Base-by-base conservation (phyloP, 2,888 invertebrate species). In the Drosophila acutilabella region DNA sequence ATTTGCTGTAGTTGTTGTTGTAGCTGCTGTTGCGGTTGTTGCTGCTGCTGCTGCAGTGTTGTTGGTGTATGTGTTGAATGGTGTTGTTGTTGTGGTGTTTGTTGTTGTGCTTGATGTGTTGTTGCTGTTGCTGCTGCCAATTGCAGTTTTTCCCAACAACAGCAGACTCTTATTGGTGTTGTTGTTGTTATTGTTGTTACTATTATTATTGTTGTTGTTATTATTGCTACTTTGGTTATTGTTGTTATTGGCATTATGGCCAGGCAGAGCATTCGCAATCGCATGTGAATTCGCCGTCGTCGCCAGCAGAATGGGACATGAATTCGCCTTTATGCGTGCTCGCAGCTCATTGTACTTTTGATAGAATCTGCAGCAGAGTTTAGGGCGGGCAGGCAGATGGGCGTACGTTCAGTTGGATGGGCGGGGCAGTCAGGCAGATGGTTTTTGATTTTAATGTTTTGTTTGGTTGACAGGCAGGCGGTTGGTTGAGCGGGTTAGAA, bases 251-350 rank as follows among this genome's bases (percentile, higher is more conserved):
- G 84, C 80, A 66, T 68, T 70, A 30, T 30, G 30, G 60, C 67
- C 77, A 26, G 73, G 56, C 51, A 62, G 41, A 51, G 93, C 58
- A 48, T 68, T 65, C 33, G 69, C 71, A 36, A 11, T 36, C 11
- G 33, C 33, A 36, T 26, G 26, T 7, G 33, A 10, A 36, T 36
- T 65, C 38, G 70, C 71, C 71, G 81, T 78, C 52, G 78, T 87
- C 85, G 95, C 94, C 90, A 94, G 94, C 93, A 96, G 94, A 91
- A 95, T 95, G 87, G 96, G 96, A 93, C 95, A 96, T 93, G 96
- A 96, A 90, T 95, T 95, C 92, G 96, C 96, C 94, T 96, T 96
- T 93, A 97, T 97, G 93, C 97, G 96, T 93, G 96, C 96, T 93
- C 96, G 96, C 93, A 97, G 95, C 94, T 96, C 96, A 93, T 95